Conservation (phyloP, 2,113 vertebrate genomes). For the Sitta europaea region DNA sequence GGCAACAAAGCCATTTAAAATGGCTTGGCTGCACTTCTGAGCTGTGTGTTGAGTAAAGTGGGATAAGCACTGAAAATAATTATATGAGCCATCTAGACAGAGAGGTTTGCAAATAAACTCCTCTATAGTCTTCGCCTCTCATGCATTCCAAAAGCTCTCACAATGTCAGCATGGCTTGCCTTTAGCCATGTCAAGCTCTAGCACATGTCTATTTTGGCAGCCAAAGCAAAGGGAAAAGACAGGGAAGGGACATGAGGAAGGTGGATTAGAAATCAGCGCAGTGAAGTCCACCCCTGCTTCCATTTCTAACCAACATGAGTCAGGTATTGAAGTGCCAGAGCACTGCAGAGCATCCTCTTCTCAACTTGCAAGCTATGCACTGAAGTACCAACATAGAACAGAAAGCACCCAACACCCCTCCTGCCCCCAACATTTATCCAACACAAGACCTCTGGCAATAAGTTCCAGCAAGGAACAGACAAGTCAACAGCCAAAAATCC, state of each 20-base stretch:
- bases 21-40: neutral
- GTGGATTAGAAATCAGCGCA: neutral
- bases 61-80: neutral
- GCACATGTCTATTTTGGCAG: neutral
- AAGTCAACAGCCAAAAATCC: neutral
- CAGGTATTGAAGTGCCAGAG: neutral
- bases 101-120: neutral
- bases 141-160: neutral
- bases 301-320: neutral
- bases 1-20: neutral
- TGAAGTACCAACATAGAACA: neutral
- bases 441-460: neutral
- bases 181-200: neutral
- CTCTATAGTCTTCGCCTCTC: neutral
- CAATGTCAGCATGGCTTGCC: rapidly evolving
- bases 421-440: rapidly evolving
- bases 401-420: neutral
- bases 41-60: neutral
- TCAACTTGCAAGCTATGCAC: neutral
- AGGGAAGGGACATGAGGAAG: neutral
- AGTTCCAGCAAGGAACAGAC: neutral
- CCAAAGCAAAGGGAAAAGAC: neutral
- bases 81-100: neutral
- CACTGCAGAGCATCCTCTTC: neutral
- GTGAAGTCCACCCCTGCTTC: rapidly evolving